These are phyloP conservation scores for Lanius collurio DNA, from an alignment of 2,113 vertebrate genomes.

Conservation along the genomic window DNA sequence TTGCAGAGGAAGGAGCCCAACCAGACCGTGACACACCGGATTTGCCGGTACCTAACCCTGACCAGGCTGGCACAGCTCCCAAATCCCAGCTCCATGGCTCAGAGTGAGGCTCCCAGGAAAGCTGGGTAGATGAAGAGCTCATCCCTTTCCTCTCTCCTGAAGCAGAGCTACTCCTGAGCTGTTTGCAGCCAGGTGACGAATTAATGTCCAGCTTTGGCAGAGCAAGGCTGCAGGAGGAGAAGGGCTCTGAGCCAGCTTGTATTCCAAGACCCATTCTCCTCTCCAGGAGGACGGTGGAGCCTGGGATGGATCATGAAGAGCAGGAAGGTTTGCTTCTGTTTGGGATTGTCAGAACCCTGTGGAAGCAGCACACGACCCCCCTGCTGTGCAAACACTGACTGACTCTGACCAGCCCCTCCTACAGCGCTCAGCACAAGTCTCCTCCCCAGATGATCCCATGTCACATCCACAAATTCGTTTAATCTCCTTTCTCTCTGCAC, in stretches of 20 bases:
- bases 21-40: fast-evolving
- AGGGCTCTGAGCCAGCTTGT: fast-evolving
- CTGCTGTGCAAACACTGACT: neutral
- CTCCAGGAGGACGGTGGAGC: neutral
- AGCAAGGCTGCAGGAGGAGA: neutral
- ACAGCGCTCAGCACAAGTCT: neutral
- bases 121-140: neutral
- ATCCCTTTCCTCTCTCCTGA: neutral
- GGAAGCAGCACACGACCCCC: neutral
- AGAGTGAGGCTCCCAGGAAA: fast-evolving
- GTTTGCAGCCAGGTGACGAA: neutral
- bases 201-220: neutral
- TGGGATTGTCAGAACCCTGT: neutral
- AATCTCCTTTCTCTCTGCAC: neutral
- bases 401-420: neutral
- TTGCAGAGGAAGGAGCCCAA: neutral
- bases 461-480: neutral
- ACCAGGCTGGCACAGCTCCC: neutral
- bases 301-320: too few species aligned
- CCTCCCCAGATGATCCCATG: neutral
- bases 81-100: fast-evolving
- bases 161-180: neutral
- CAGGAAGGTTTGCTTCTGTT: neutral
- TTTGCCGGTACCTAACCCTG: neutral
- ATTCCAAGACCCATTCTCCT: neutral